Percentiles rank a stretch among this genome's conserved stretches.
These are phyloP conservation scores for Acyrthosiphon pisum DNA, from an alignment of 1,140 invertebrate species.

Conservation along the genomic window DNA sequence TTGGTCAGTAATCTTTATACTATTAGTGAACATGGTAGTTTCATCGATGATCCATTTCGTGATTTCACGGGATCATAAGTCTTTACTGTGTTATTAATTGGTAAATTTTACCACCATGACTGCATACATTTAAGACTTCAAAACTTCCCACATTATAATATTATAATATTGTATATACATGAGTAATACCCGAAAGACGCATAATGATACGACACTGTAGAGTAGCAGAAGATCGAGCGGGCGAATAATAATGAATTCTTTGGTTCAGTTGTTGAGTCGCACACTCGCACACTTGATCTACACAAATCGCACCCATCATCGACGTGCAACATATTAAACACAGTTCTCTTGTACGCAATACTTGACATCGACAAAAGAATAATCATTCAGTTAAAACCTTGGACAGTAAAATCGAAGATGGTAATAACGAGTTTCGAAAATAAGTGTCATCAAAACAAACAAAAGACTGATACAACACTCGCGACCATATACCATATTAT, in stretches of 20 bases:
- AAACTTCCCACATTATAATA: not conserved
- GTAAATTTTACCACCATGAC: too few species aligned
- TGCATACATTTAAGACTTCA: not conserved
- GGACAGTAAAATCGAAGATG: not conserved
- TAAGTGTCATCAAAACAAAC: not conserved
- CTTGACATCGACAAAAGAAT: not conserved
- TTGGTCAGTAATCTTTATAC: too few species aligned
- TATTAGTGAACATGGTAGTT: too few species aligned
- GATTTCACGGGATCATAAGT: not conserved
- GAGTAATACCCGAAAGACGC: not conserved
- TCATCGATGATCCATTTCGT: not conserved
- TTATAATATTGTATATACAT: not conserved
- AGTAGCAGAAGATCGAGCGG: not conserved
- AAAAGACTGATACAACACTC: not conserved
- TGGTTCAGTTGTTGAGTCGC: not conserved
- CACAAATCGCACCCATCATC: not conserved
- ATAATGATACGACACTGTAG: not conserved
- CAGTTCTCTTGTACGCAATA: too few species aligned
- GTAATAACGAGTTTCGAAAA: not conserved
- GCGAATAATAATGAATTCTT: not conserved
- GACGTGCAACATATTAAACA: too few species aligned
- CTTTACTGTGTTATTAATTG: too few species aligned
- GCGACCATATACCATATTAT: too few species aligned
- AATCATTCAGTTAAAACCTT: not conserved
- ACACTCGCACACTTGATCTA: not conserved